phyloP scores from a whole-genome alignment of 2,113 vertebrate species.

The Pongo abelii region DNA sequence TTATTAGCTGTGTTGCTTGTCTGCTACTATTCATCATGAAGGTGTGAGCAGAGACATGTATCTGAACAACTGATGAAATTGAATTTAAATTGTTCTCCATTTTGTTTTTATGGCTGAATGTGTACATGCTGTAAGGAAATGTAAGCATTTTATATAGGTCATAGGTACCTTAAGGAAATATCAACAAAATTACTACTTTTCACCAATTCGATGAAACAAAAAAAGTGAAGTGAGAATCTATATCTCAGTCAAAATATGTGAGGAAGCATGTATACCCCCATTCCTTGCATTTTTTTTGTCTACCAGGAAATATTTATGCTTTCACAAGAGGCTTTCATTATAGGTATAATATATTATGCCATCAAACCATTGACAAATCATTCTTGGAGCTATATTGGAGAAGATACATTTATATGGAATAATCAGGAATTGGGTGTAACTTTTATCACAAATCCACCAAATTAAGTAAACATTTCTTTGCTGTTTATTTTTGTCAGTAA shows the following conservation, averaged over 20 bases:
- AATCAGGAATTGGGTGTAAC: neutral
- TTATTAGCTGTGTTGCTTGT: conserved; percentile 69
- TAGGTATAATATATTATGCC: neutral
- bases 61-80: conserved; percentile 58
- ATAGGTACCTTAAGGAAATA: neutral
- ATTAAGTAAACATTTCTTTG: neutral
- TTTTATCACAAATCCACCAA: neutral
- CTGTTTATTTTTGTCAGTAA: neutral
- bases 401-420: neutral
- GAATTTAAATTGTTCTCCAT: conserved; percentile 64
- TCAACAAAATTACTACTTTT: conserved; percentile 15
- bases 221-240: neutral
- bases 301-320: neutral
- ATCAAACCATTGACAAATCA: neutral
- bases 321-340: neutral
- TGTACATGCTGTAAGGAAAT: neutral
- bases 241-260: neutral
- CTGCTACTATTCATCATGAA: conserved; percentile 71
- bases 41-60: conserved; percentile 64
- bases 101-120: conserved; percentile 20
- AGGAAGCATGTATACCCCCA: neutral
- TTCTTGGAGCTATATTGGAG: neutral
- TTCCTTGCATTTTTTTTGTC: conserved; percentile 8
- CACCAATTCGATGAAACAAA: neutral
- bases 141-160: neutral